Percentiles rank a stretch among this genome's conserved stretches.
Evolutionary conservation across 2,113 vertebrate genomes (phyloP).

Genomic region (Hippocampus zosterae): DNA sequence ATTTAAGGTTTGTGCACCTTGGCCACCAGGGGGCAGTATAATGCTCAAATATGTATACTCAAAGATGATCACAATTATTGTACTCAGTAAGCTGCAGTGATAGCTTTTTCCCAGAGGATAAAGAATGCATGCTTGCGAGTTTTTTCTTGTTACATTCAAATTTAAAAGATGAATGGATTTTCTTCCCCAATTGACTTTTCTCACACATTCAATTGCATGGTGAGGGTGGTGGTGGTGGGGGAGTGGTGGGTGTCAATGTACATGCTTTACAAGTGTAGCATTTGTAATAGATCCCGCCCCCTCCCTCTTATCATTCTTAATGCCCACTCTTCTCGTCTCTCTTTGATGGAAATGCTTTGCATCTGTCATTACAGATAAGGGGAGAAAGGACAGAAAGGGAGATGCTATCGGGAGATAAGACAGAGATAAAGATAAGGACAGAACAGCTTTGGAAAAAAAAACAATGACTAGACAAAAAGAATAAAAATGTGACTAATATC

Average conservation of each 20-base stretch:
- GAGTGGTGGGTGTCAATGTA: too few species aligned
- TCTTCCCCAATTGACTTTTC: not conserved
- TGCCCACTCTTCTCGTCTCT: conserved; percentile 14
- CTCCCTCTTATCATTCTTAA: conserved; percentile 13
- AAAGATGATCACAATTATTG: too few species aligned
- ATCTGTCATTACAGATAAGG: conserved; percentile 48
- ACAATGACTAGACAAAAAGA: not conserved
- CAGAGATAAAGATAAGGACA: conserved; percentile 21
- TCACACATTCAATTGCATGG: too few species aligned
- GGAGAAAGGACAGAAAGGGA: conserved; percentile 33
- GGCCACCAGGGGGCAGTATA: too few species aligned
- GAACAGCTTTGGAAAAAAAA: not conserved
- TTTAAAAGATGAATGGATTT: not conserved
- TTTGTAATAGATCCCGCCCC: not conserved
- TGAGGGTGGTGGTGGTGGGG: too few species aligned
- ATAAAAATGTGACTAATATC: too few species aligned
- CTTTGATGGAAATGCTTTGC: conserved; percentile 23
- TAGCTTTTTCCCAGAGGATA: too few species aligned
- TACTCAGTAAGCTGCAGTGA: too few species aligned
- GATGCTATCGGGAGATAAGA: conserved; percentile 37
- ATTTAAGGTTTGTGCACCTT: too few species aligned
- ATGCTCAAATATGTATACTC: too few species aligned
- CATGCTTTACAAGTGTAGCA: not conserved
- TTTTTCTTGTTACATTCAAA: not conserved
- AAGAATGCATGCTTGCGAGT: too few species aligned